Evolutionary conservation across 1,140 invertebrate genomes (phyloP).

Genomic region (Eriosoma lanigerum): DNA sequence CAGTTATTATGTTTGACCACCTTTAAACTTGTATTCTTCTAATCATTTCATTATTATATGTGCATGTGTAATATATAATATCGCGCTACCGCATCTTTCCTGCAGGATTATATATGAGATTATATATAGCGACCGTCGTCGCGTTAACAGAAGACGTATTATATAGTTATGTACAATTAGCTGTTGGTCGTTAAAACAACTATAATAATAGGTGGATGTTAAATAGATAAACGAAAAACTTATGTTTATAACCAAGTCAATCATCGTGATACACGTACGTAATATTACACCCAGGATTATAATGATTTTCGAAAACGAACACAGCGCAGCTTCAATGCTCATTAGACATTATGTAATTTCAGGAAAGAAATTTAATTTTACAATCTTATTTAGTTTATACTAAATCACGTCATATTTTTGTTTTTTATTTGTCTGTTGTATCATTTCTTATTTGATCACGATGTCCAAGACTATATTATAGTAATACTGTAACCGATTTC

Average conservation of each 20-base stretch:
- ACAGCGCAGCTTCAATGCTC: too few species aligned
- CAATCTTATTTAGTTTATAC: not conserved
- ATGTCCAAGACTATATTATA: not conserved
- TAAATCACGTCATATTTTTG: not conserved
- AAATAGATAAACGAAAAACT: not conserved
- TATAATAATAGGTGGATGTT: not conserved
- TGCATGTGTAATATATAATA: not conserved
- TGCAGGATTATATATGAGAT: not conserved
- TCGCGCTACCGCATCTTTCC: constrained; percentile 30
- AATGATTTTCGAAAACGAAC: not conserved
- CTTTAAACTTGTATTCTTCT: not conserved
- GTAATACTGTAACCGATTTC: not conserved
- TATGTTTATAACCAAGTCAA: not conserved
- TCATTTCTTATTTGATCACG: not conserved
- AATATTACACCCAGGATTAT: not conserved
- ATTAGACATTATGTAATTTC: not conserved
- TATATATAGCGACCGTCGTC: not conserved
- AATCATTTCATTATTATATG: constrained; percentile 31
- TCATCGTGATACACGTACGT: not conserved
- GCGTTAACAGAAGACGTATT: not conserved
- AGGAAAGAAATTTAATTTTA: not conserved
- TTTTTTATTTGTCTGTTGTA: not conserved
- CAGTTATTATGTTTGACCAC: too few species aligned
- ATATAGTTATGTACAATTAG: not conserved
- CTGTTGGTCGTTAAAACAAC: constrained; percentile 3